phyloP scores from a whole-genome alignment of 2,888 invertebrate species.

The Sepiola atlantica region DNA sequence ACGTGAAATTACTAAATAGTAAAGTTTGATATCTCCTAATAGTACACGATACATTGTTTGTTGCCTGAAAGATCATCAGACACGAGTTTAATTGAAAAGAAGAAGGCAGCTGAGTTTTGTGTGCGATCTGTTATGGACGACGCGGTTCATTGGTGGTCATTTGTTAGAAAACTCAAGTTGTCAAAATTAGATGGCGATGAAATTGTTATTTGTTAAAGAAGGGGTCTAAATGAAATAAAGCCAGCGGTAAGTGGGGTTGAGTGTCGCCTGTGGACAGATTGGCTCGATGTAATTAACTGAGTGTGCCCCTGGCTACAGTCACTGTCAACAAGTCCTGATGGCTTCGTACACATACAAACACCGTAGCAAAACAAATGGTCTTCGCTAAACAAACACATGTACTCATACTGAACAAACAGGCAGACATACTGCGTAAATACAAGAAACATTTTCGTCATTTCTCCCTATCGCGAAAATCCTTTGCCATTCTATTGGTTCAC shows the following conservation, averaged over 20 bases:
- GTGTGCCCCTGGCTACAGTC: neutral
- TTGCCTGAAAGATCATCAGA: too few relatives aligned
- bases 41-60: too few relatives aligned
- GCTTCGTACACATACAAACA: slow-evolving; percentile 8
- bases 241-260: neutral
- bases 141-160: neutral
- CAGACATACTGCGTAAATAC: neutral
- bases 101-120: neutral
- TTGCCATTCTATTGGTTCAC: neutral
- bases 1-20: too few relatives aligned
- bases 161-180: neutral
- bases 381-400: neutral
- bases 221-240: neutral
- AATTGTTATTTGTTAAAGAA: slow-evolving; percentile 20
- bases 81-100: too few relatives aligned
- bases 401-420: slow-evolving; percentile 13
- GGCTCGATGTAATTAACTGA: neutral
- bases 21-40: too few relatives aligned
- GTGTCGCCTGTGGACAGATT: neutral
- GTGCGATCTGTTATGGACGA: neutral
- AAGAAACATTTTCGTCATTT: neutral
- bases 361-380: neutral
- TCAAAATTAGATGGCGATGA: neutral
- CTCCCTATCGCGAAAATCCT: neutral
- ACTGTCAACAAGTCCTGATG: slow-evolving; percentile 32